Evolutionary conservation across 2,797 vertebrate genomes (phyloP), one percentile per base, ranked within the genome.

Genomic region (Sebastes matsubarae): DNA sequence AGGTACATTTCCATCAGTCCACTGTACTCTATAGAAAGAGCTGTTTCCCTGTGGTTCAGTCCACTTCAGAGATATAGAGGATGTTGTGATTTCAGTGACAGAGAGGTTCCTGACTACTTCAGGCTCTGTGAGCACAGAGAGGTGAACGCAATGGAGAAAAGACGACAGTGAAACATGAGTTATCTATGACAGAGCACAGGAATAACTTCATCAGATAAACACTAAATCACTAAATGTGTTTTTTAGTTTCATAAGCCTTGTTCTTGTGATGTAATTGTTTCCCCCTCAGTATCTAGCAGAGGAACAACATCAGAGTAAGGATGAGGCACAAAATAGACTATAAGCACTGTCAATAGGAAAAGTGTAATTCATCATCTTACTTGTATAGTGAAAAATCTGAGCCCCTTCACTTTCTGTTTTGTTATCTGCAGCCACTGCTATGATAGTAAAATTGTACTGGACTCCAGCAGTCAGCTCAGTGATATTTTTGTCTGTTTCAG

Each of bases 1-100:
- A 38, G 36, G 1, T 5, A 13, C 12, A 38, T 12, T 36, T 0
- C 42, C 42, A 46, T 0, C 42, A 34, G 32, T 34, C 32, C 32
- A 34, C 32, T 10, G 3, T 34, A 34, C 34, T 34, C 34, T 34
- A 34, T 34, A 34, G 34, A 34, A 34, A 34, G 34, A 34, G 2
- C 10, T 66, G 4, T n/a, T 22, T 71, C 83, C 87, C 1, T 4
- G 1, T 71, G 87, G 80, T 79, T 79, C 4, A 68, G 8, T 78
- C 84, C 90, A 91, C 27, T 0, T 80, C 38, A 92, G 27, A 52
- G 0, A 74, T 4, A 83, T 4, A 38, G 75, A 79, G 0, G 72
- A 83, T n/a, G 83, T 85, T 22, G 72, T 90, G 59, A 72, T n/a
- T 16, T 54, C 2, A 75, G 7, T 34, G 16, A 72, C 65, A 36